Evolutionary conservation across 2,797 vertebrate genomes (phyloP), one percentile per base, ranked within the genome.

Genomic region (Pseudomugil tenellus): DNA sequence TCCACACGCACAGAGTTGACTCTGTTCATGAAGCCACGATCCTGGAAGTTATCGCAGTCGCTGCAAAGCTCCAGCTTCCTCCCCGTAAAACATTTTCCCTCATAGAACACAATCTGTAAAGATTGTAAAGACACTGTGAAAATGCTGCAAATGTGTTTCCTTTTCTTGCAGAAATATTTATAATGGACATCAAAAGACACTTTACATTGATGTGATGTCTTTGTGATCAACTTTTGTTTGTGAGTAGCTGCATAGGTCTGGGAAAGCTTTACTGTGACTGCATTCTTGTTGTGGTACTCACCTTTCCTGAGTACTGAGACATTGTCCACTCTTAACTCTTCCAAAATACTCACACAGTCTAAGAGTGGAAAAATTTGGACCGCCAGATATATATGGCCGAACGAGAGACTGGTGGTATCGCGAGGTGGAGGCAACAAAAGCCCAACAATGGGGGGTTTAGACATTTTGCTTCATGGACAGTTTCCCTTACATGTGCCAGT

Each of bases 21-120:
- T 0, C 94, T 89, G 90, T 96, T 96, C 94, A 95, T 93, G 84
- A 97, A 97, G 23, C 96, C 96, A 12, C 94, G 90, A 80, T 96
- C 96, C 92, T 97, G 96, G 92, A 99, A 97, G 94, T 95, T 98
- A 90, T 96, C 93, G 9, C 96, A 97, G 88, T 95, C 94, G 55
- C 96, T 93, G 0, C 87, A 93, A 49, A 97, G 90, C 66, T 97
- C 96, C 94, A 98, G 92, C 85, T 96, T 95, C 78, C 92, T 87
- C 73, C 96, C 97, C 0, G 95, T 96, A 95, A 98, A 98, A 88
- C 94, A 95, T 92, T 94, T 95, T 62, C 97, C 97, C 91, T 98
- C 97, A 0, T 95, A 96, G 86, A 97, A 93, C 46, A 94, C 93
- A 70, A 98, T 97, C 97, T 98, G 84, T 72, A 41, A 64, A 29